These are phyloP conservation scores for Chloroclysta siterata DNA, from an alignment of 2,888 invertebrate genomes.

Conservation along the genomic window DNA sequence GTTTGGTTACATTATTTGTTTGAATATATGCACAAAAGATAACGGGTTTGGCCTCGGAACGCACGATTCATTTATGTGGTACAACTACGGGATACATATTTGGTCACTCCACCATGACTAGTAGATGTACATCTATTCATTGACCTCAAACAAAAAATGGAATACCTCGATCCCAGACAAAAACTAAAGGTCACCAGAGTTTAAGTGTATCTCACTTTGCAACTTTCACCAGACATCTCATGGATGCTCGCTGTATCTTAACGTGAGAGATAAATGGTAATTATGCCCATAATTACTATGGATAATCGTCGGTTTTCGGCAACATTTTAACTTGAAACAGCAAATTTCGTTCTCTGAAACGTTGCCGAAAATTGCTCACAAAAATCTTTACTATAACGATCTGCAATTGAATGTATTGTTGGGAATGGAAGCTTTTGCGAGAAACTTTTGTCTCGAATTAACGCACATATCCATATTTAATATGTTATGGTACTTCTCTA, in stretches of 20 bases:
- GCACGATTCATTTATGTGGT: slow-evolving; percentile 7
- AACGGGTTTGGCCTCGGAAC: not conserved
- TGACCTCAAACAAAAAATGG: slow-evolving; percentile 40
- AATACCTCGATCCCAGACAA: slow-evolving; percentile 30
- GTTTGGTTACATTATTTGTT: not conserved
- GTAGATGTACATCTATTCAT: slow-evolving; percentile 24
- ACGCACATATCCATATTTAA: not conserved
- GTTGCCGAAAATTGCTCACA: slow-evolving; percentile 18
- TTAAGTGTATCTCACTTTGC: slow-evolving; percentile 59
- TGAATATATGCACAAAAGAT: not conserved
- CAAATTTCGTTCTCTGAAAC: slow-evolving; percentile 40
- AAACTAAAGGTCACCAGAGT: slow-evolving; percentile 61
- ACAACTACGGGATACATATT: not conserved
- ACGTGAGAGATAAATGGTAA: slow-evolving; percentile 50
- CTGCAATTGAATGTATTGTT: slow-evolving; percentile 19
- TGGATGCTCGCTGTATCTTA: slow-evolving; percentile 37
- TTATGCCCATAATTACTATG: slow-evolving; percentile 47
- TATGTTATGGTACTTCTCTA: not conserved
- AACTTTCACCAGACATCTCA: slow-evolving; percentile 64
- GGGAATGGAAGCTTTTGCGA: slow-evolving; percentile 16
- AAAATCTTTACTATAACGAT: slow-evolving; percentile 11
- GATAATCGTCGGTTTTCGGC: slow-evolving; percentile 33
- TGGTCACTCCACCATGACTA: slow-evolving; percentile 20
- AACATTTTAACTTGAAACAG: slow-evolving; percentile 15
- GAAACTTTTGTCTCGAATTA: slow-evolving; percentile 6